phyloP scores from a whole-genome alignment of 2,113 vertebrate species.

The Excalfactoria chinensis region DNA sequence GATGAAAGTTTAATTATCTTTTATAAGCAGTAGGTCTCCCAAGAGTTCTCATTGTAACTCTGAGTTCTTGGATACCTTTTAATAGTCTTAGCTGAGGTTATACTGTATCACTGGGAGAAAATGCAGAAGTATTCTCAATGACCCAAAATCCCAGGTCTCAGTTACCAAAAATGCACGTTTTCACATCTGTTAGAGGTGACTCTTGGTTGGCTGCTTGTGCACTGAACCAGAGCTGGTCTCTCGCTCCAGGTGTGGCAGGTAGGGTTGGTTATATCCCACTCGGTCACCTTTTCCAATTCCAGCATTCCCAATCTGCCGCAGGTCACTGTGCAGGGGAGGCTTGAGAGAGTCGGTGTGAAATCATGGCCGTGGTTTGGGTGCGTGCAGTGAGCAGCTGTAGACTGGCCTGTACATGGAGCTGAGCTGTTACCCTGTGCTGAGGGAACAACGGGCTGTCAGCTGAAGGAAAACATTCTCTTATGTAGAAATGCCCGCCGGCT shows the following conservation, averaged over 20 bases:
- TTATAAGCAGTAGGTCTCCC: slow-evolving; percentile 23
- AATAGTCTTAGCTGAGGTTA: not conserved
- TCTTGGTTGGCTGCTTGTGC: not conserved
- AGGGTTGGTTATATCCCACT: not conserved
- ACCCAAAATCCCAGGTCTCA: accelerated
- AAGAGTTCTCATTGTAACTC: not conserved
- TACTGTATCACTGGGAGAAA: not conserved
- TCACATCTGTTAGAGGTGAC: not conserved
- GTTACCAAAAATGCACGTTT: accelerated
- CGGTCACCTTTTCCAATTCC: not conserved
- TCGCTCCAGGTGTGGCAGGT: not conserved
- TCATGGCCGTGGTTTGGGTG: not conserved
- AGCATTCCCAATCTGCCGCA: accelerated
- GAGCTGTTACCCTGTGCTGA: not conserved
- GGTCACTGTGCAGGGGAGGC: not conserved
- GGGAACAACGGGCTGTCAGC: not conserved
- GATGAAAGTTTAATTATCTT: slow-evolving; percentile 43
- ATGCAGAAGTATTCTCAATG: not conserved
- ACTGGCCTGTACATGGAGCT: not conserved
- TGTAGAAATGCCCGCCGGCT: not conserved
- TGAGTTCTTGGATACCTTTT: not conserved
- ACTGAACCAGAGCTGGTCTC: not conserved
- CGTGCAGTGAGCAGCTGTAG: not conserved
- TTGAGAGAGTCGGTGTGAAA: not conserved
- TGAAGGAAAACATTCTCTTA: not conserved